Evolutionary conservation across 2,797 vertebrate species (phyloP), one percentile per base, ranked within the genome.

Genomic region (Falco berigora): DNA sequence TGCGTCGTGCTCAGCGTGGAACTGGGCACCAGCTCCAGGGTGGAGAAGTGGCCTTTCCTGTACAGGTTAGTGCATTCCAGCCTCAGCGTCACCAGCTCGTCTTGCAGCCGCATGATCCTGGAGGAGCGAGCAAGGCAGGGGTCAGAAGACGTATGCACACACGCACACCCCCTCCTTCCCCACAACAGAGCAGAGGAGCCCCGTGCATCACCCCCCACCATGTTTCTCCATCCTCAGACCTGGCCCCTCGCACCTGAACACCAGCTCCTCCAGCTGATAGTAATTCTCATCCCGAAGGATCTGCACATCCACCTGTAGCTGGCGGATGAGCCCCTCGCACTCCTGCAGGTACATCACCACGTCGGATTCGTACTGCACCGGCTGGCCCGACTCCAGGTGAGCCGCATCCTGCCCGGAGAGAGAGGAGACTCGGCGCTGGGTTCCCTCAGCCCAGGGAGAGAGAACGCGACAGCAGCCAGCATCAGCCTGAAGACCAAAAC

Each of bases 181-280:
- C 9, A 1, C 13, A 32, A 1, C 11, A 1, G 44, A 36, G 52
- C 7, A 5, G 59, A 18, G 40, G 6, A 64, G n/a, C 24, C 38
- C 25, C 0, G 1, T 1, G 20, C 40, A 7, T 24, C 72, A 47
- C 12, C 20, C 27, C 62, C 27, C 36, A 6, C 49, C 28, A 1
- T 2, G 2, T 15, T 14, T 3, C 81, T 76, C 49, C 74, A 36
- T 5, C n/a, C 36, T 12, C 0, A 0, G 49, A 9, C 63, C 11
- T 0, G 2, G 64, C 13, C 14, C 13, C 20, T 22, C 98, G 98
- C 97, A 99, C 99, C 99, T 99, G 98, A 99, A 99, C 38, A 97
- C 98, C 95, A 99, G 98, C 97, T 99, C 99, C 92, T 99, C 99
- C 95, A 99, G 98, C 97, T 99, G 99, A 97, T 99, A 99, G 96